These are phyloP conservation scores for Upupa epops DNA, from an alignment of 2,113 vertebrate genomes.

Conservation along the genomic window DNA sequence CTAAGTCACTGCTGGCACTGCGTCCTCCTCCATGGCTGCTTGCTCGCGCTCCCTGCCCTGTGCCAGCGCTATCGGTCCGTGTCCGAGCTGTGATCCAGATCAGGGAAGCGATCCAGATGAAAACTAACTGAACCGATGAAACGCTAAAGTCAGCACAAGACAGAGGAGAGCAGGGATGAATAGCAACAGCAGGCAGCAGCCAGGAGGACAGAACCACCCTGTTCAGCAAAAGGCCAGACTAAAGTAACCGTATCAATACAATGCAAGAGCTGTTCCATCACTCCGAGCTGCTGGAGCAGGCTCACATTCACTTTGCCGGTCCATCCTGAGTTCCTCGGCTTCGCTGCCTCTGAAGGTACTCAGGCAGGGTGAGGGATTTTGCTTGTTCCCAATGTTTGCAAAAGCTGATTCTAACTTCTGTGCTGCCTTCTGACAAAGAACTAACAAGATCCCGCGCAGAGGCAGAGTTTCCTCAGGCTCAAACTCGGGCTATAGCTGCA, in stretches of 20 bases:
- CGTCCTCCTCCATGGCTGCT: background rate
- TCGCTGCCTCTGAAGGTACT: background rate
- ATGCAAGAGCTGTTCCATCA: background rate
- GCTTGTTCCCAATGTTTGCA: background rate
- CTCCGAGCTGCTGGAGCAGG: background rate
- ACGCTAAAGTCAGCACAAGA: background rate
- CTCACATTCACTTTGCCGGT: background rate
- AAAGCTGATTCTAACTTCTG: constrained; percentile 9
- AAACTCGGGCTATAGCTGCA: background rate
- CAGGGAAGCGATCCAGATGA: background rate
- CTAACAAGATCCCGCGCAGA: background rate
- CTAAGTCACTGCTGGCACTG: background rate
- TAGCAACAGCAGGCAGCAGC: background rate
- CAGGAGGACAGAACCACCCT: background rate
- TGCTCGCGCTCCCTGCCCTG: background rate
- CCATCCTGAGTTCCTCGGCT: background rate
- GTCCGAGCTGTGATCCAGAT: background rate
- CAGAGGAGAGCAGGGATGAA: background rate
- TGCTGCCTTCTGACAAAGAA: background rate
- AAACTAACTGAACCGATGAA: background rate
- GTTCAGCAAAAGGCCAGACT: background rate
- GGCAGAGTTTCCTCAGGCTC: constrained; percentile 25
- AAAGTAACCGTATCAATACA: background rate
- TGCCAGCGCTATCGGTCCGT: background rate
- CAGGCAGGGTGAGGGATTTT: constrained; percentile 1